phyloP scores from a whole-genome alignment of 2,888 invertebrate species.

The Patella pellucida region DNA sequence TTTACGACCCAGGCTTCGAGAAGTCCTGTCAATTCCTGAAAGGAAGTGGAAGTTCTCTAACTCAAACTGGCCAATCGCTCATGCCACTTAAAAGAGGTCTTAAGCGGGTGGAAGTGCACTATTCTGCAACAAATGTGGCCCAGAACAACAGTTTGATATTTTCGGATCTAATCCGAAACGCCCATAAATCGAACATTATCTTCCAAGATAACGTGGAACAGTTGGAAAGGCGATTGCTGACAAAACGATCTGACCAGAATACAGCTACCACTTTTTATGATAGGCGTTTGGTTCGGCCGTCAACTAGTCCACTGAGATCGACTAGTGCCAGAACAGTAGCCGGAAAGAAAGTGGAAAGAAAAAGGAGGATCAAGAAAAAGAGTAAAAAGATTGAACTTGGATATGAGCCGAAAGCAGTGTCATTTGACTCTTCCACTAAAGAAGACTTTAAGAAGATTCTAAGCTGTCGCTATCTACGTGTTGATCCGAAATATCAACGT shows the following conservation, averaged over 20 bases:
- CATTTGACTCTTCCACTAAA: constrained; percentile 37
- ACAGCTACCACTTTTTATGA: constrained; percentile 46
- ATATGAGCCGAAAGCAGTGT: constrained; percentile 45
- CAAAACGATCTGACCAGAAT: constrained; percentile 41
- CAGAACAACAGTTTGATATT: constrained; percentile 53
- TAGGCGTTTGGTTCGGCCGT: constrained; percentile 39
- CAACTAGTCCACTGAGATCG: constrained; percentile 23
- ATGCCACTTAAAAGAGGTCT: not conserved
- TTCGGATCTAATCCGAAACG: constrained; percentile 47
- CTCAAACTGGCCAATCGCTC: not conserved
- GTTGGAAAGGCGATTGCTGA: constrained; percentile 47
- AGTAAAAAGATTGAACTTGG: constrained; percentile 50
- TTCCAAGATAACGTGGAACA: constrained; percentile 41
- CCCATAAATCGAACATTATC: constrained; percentile 43
- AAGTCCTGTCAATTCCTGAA: constrained; percentile 42
- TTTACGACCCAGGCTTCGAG: constrained; percentile 41
- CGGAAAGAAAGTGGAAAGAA: constrained; percentile 49
- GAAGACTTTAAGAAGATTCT: constrained; percentile 46
- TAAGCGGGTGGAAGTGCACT: constrained; percentile 42
- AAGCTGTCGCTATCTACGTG: constrained; percentile 45
- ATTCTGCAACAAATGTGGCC: constrained; percentile 53
- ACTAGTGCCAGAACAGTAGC: constrained; percentile 45
- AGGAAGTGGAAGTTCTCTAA: not conserved
- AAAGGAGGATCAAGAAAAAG: constrained; percentile 49
- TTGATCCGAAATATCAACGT: constrained; percentile 32